Evolutionary conservation across 2,113 vertebrate genomes (phyloP), one percentile per base, ranked within the genome.

Genomic region (Semicossyphus pulcher): DNA sequence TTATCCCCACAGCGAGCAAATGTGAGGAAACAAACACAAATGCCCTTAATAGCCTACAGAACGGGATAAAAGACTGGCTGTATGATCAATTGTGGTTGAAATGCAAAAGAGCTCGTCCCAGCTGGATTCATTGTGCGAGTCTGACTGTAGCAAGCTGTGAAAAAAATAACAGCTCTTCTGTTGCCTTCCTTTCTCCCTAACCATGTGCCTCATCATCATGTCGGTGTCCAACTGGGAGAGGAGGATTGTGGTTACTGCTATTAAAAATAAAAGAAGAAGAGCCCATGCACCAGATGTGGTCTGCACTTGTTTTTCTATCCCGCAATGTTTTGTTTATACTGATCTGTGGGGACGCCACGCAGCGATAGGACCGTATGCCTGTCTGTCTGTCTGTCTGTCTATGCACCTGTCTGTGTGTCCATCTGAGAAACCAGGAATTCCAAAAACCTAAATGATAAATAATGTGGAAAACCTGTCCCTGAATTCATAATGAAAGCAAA

Each of bases 231-330:
- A 41, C 59, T 66, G 39, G 23, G 36, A 77, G 20, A 7, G 7
- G 12, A 44, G 34, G 26, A 39, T 66, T 70, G 71, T 60, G 49
- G 45, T 60, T 64, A 26, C 20, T 49, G 5, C 29, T 44, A 57
- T 80, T 41, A 58, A 54, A 76, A 78, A 72, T 41, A 73, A 42
- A 72, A 48, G 36, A 74, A 32, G 21, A 61, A 3, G 14, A 15
- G 53, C 10, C 32, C 37, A 63, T 29, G 11, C 11, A 32, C 23
- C 44, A 71, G 14, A 42, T 59, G 51, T 61, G 23, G 39, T 39
- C 7, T 10, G 54, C 29, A 42, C 47, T 83, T 62, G 48, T 21
- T 63, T 51, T 66, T 54, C 8, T 8, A 37, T 12, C 67, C 5
- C 26, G 62, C 20, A 75, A 26, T 25, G 65, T 47, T 23, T 20